Evolutionary conservation across 2,113 vertebrate genomes (phyloP), one percentile per base, ranked within the genome.

Genomic region (Laticauda laticaudata): DNA sequence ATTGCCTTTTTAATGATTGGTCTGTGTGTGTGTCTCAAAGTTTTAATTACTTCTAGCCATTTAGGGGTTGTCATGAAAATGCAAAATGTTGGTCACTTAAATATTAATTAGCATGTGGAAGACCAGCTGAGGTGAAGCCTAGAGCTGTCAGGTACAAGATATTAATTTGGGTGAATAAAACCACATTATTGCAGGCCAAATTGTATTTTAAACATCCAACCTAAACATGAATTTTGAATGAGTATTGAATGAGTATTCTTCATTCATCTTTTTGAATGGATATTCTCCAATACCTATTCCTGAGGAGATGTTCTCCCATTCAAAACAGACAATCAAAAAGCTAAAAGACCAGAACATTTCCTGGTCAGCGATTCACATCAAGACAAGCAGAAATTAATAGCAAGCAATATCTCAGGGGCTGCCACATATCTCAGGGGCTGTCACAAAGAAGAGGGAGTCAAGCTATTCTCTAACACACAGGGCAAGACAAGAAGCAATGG

Each of bases 101-200:
- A 90, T 94, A 92, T 93, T 96, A 96, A 97, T 96, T 96, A 96
- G 93, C 3, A 0, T 59, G 89, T 57, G 86, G 81, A 45, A 91
- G 87, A 93, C 90, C 26, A 4, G 51, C 86, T 92, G 94, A 93
- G 86, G 90, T 93, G 88, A n/a, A n/a, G 86, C 93, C 53, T 59
- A 39, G 34, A 94, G 93, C 91, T 93, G 93, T 92, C 93, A 92
- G 91, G 85, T 34, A 57, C 45, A 15, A 29, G 26, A 29, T 69
- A 86, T 53, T 93, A 94, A 4, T 0, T 0, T 43, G 45, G 20
- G 86, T 5, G 81, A 88, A 89, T 87, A 94, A 89, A 53, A 89
- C 23, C 0, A 0, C 0, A 4, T n/a, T 75, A 20, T 0, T 6
- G 12, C 0, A 0, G 56, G 8, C n/a, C 61, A 9, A 20, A 6